phyloP scores from a whole-genome alignment of 2,113 vertebrate genomes.

The Macheiramphus alcinus region DNA sequence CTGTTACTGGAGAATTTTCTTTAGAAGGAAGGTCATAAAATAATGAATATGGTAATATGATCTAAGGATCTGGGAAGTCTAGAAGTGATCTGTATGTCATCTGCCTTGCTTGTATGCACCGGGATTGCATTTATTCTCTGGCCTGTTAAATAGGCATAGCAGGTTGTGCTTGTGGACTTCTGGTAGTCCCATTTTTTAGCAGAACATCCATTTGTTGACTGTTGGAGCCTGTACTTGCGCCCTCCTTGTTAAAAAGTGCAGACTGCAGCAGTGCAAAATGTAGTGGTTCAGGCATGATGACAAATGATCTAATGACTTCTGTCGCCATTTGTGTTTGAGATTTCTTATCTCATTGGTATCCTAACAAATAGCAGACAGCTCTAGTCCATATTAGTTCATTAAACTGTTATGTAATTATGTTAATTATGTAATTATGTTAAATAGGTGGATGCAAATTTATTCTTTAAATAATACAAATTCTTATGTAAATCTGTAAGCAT shows the following conservation, averaged over 20 bases:
- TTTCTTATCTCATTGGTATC: neutral
- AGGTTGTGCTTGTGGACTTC: neutral
- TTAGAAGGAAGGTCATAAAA: neutral
- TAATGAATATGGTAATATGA: neutral
- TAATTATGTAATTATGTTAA: neutral
- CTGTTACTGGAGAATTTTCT: neutral
- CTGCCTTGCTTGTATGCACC: neutral
- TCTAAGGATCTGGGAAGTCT: neutral
- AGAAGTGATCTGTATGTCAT: neutral
- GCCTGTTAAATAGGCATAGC: neutral
- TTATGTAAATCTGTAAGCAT: neutral
- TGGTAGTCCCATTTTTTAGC: neutral
- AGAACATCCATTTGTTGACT: neutral
- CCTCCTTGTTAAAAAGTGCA: neutral
- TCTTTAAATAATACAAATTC: neutral
- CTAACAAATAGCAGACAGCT: neutral
- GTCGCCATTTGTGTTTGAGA: neutral
- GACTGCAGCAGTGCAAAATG: neutral
- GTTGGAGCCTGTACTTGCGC: neutral
- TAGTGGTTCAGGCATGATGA: neutral
- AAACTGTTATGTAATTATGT: neutral
- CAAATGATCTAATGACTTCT: neutral
- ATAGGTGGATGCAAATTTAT: neutral
- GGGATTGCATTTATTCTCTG: neutral
- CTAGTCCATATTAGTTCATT: neutral